phyloP scores from a whole-genome alignment of 2,113 vertebrate genomes.

The Fregata magnificens region DNA sequence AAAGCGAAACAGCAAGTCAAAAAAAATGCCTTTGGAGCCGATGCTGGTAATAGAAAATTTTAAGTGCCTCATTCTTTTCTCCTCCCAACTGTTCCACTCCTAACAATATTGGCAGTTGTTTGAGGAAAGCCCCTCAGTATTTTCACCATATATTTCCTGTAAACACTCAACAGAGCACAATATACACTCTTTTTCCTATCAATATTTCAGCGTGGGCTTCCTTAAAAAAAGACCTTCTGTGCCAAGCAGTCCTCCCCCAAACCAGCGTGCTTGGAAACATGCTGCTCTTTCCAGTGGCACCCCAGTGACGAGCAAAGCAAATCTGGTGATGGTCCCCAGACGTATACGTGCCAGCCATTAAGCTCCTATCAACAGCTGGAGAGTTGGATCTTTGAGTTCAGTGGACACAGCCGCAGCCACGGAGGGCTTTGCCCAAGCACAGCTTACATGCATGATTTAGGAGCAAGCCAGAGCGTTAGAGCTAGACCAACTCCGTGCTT shows the following conservation, averaged over 20 bases:
- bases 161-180: background rate
- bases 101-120: constrained; percentile 8
- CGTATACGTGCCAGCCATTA: fast-evolving
- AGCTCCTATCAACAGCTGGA: background rate
- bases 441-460: background rate
- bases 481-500: fast-evolving
- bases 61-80: background rate
- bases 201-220: background rate
- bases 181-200: background rate
- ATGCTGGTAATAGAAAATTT: background rate
- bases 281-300: background rate
- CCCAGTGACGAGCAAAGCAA: background rate
- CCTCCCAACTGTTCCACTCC: constrained; percentile 28
- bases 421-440: background rate
- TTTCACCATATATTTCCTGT: constrained; percentile 47
- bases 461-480: background rate
- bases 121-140: constrained; percentile 40
- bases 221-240: background rate
- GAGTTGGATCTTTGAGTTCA: background rate
- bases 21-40: constrained; percentile 37
- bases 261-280: background rate
- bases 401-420: fast-evolving
- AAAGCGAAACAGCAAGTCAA: constrained; percentile 18
- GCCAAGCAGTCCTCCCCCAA: background rate
- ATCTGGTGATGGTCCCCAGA: background rate